Evolutionary conservation across 2,888 invertebrate species (phyloP).

Genomic region (Drosophila pseudotalamancana): DNA sequence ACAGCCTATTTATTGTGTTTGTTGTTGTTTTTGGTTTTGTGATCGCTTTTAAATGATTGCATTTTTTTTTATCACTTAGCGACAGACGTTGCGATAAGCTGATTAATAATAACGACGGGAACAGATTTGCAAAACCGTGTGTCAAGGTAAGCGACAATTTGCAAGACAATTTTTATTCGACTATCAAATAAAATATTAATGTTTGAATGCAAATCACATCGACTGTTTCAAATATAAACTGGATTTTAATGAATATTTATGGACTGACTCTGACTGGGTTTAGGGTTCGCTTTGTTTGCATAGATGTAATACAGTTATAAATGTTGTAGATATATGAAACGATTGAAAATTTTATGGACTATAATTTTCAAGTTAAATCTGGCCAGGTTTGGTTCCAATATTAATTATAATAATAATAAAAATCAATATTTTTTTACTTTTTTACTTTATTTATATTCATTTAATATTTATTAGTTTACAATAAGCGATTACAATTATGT

Average conservation of each 20-base stretch:
- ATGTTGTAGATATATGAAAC: neutral
- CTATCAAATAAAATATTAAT: conserved; percentile 9
- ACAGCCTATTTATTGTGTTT: conserved; percentile 17
- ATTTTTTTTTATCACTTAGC: conserved; percentile 36
- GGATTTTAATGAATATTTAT: conserved; percentile 7
- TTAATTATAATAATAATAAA: neutral
- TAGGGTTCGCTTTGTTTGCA: neutral
- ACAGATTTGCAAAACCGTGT: conserved; percentile 6
- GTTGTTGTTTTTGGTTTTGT: neutral
- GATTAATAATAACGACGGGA: conserved; percentile 32
- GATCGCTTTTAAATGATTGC: conserved; percentile 32
- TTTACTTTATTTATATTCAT: conserved; percentile 74
- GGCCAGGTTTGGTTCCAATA: too few species aligned
- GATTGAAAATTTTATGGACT: too few species aligned
- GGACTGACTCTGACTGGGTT: neutral
- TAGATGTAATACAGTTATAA: neutral
- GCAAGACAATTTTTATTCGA: conserved; percentile 5
- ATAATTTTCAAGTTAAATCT: too few species aligned
- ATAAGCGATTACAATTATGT: conserved; percentile 77
- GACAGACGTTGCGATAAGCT: conserved; percentile 38
- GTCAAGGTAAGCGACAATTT: conserved; percentile 22
- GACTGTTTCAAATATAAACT: conserved; percentile 17
- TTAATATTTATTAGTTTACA: conserved; percentile 81
- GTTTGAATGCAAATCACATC: conserved; percentile 4
- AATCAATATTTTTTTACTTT: conserved; percentile 31